A percentile compares a stretch with the other conserved stretches of the same genome.
These are phyloP conservation scores for Microctenopoma steveboyesi DNA, from an alignment of 2,797 vertebrate species.

Conservation along the genomic window DNA sequence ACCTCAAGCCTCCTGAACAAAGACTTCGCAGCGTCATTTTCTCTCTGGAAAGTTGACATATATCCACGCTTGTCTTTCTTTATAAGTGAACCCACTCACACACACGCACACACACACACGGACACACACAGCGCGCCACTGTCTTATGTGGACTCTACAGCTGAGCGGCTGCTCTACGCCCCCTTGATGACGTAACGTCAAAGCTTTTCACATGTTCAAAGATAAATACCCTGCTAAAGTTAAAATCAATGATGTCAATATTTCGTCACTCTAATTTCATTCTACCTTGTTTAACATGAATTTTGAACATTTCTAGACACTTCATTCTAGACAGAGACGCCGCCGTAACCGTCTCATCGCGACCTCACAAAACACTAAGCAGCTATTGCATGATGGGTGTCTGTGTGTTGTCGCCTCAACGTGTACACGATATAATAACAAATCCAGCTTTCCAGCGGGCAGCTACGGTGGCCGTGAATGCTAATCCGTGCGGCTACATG, in stretches of 20 bases:
- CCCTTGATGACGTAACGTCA: conserved; percentile 43
- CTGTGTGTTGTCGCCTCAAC: too few species aligned
- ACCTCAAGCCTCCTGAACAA: conserved; percentile 81
- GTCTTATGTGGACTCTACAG: conserved; percentile 12
- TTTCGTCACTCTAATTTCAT: too few species aligned
- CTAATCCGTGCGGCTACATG: neutral
- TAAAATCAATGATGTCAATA: neutral
- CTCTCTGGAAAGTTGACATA: conserved; percentile 78
- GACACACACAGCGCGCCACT: neutral
- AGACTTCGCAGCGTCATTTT: conserved; percentile 77
- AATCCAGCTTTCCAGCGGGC: too few species aligned
- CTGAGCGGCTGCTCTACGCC: conserved; percentile 16
- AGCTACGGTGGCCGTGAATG: neutral
- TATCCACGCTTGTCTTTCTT: conserved; percentile 5
- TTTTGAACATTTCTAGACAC: too few species aligned
- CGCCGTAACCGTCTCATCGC: too few species aligned
- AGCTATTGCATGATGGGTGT: too few species aligned
- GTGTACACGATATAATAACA: too few species aligned
- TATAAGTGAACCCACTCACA: neutral
- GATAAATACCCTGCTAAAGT: neutral
- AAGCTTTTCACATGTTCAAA: conserved; percentile 1
- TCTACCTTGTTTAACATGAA: too few species aligned
- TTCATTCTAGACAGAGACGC: too few species aligned
- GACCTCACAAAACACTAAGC: too few species aligned
- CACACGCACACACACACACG: too few species aligned